These are phyloP conservation scores for Pogonomyrmex californicus DNA, from an alignment of 1,140 invertebrate species.

Conservation along the genomic window DNA sequence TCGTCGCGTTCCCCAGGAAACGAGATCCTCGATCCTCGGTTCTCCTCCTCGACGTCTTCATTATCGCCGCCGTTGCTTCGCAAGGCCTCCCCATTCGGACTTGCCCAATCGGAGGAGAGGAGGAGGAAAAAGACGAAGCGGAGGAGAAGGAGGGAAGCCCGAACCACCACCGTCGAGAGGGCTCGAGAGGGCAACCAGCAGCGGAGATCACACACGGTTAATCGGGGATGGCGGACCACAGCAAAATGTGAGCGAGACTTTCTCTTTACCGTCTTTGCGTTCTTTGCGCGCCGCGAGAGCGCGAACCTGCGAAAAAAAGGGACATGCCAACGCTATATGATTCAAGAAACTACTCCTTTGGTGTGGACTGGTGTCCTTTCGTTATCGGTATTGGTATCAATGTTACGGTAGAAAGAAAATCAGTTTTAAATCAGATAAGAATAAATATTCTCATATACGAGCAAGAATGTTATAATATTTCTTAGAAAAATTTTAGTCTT, in stretches of 20 bases:
- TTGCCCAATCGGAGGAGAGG: neutral
- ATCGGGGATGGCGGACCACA: slow-evolving; percentile 70
- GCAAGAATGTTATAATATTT: too few species aligned
- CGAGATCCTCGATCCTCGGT: neutral
- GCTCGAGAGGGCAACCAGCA: slow-evolving; percentile 54
- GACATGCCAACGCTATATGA: too few species aligned
- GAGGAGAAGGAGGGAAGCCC: slow-evolving; percentile 4
- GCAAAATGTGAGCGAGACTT: slow-evolving; percentile 71
- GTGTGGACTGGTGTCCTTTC: neutral
- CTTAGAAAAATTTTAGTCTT: too few species aligned
- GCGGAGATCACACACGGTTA: slow-evolving; percentile 26
- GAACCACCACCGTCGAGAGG: slow-evolving; percentile 23
- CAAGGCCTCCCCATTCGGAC: neutral
- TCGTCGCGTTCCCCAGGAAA: neutral
- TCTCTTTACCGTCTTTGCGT: neutral
- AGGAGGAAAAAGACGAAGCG: neutral
- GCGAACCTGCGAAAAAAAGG: neutral
- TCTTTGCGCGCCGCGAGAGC: neutral
- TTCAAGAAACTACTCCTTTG: too few species aligned
- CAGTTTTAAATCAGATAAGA: too few species aligned
- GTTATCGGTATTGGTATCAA: neutral
- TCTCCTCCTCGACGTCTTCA: neutral
- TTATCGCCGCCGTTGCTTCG: neutral
- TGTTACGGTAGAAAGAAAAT: too few species aligned
- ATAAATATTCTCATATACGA: too few species aligned